These are phyloP conservation scores for Diachasmimorpha longicaudata DNA, from an alignment of 1,140 invertebrate species.

Conservation along the genomic window DNA sequence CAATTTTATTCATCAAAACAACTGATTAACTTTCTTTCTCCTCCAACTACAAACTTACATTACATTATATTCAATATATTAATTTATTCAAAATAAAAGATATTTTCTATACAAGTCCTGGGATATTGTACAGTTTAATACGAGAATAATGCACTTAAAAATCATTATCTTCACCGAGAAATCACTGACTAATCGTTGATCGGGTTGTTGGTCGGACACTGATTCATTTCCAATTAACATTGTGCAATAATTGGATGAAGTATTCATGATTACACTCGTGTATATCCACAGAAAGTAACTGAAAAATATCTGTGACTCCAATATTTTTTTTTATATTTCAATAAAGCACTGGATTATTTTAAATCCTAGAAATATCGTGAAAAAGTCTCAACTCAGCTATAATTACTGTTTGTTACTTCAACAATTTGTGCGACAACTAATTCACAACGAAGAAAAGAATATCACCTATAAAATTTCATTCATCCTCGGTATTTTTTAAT, in stretches of 20 bases:
- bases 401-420: not conserved
- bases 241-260: not conserved
- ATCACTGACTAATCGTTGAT: slow-evolving; percentile 3
- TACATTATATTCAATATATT: slow-evolving; percentile 30
- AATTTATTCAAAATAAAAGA: slow-evolving; percentile 38
- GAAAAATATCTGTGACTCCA: not conserved
- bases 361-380: not conserved
- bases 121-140: slow-evolving; percentile 17
- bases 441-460: not conserved
- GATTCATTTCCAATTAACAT: not conserved
- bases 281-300: not conserved
- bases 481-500: not conserved
- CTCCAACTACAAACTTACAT: slow-evolving; percentile 5
- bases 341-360: not conserved
- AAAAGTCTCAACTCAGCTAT: not conserved
- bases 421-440: slow-evolving; percentile 1
- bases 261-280: not conserved
- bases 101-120: slow-evolving; percentile 29
- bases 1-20: not conserved
- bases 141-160: slow-evolving; percentile 23
- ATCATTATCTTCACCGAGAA: not conserved
- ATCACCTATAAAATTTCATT: not conserved
- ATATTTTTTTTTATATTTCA: not conserved
- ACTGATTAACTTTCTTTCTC: not conserved
- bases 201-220: slow-evolving; percentile 13